phyloP scores from a whole-genome alignment of 2,888 invertebrate species.

The Trachelus stipa region DNA sequence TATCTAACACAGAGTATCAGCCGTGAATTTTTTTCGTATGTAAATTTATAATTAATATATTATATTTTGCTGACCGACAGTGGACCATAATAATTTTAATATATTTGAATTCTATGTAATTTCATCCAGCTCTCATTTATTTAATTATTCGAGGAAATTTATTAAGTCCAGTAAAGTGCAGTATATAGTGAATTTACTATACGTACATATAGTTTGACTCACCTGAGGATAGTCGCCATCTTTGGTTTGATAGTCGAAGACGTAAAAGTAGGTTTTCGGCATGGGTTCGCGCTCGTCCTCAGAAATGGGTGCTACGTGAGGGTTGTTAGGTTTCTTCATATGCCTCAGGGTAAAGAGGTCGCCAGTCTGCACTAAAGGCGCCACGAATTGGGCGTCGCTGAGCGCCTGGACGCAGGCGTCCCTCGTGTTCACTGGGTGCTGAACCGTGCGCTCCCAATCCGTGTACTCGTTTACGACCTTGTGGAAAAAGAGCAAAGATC shows the following conservation, averaged over 20 bases:
- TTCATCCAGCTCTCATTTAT: not conserved
- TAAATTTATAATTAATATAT: not conserved
- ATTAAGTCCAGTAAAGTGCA: no score
- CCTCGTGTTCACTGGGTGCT: slow-evolving; percentile 88
- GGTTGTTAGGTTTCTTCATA: slow-evolving; percentile 68
- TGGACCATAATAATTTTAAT: no score
- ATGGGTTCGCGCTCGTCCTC: slow-evolving; percentile 71
- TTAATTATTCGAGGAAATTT: not conserved
- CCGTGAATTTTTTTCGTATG: not conserved
- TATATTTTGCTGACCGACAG: no score
- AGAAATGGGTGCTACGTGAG: slow-evolving; percentile 71
- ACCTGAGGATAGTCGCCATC: slow-evolving; percentile 91
- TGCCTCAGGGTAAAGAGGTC: slow-evolving; percentile 76
- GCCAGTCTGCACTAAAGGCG: slow-evolving; percentile 88
- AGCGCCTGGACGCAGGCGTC: slow-evolving; percentile 92
- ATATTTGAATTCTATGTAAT: not conserved
- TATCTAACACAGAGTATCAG: not conserved
- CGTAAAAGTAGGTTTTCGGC: slow-evolving; percentile 89
- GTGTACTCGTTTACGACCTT: slow-evolving; percentile 91
- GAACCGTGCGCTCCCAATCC: slow-evolving; percentile 94
- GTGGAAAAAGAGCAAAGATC: not conserved
- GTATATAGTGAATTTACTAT: not conserved
- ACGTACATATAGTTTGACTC: slow-evolving; percentile 44
- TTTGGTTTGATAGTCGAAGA: slow-evolving; percentile 92
- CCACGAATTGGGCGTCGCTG: slow-evolving; percentile 94